A percentile compares a stretch with the other conserved stretches of the same genome.
Conservation (phyloP, 1,140 invertebrate species). For the Drosophila santomea region DNA sequence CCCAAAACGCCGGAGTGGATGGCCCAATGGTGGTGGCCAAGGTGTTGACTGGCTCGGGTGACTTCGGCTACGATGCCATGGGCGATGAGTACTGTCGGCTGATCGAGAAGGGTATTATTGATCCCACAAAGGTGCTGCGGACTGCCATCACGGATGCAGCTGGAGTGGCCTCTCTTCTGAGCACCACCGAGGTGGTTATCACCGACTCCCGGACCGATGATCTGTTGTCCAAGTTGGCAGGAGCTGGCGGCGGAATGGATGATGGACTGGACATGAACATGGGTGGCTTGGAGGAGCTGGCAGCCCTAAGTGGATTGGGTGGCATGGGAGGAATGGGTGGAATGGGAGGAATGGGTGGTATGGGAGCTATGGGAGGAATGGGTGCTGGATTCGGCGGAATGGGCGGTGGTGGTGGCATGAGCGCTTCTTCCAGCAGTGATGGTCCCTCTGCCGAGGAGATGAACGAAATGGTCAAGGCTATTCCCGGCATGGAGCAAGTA, state of each 20-base stretch:
- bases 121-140: slow-evolving; percentile 99
- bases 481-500: slow-evolving; percentile 69
- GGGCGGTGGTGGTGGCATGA: neutral
- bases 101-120: slow-evolving; percentile 98
- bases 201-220: slow-evolving; percentile 97
- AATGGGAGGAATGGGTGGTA: slow-evolving; percentile 41
- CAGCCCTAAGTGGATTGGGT: slow-evolving; percentile 34
- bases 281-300: slow-evolving; percentile 53
- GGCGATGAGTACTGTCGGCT: slow-evolving; percentile 97
- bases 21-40: slow-evolving; percentile 96
- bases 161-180: slow-evolving; percentile 98
- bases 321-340: slow-evolving; percentile 55
- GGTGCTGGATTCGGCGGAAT: slow-evolving; percentile 2
- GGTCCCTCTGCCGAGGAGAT: slow-evolving; percentile 37
- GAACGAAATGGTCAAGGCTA: slow-evolving; percentile 59
- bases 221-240: slow-evolving; percentile 27
- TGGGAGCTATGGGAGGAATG: slow-evolving; percentile 40
- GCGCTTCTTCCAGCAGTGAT: neutral
- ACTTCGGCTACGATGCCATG: slow-evolving; percentile 97
- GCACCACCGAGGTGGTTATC: slow-evolving; percentile 98
- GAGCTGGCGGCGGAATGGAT: slow-evolving; percentile 73
- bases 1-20: slow-evolving; percentile 98
- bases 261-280: slow-evolving; percentile 49
- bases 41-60: slow-evolving; percentile 89
- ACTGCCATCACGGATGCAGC: slow-evolving; percentile 98